Base-by-base conservation (phyloP, 2,888 invertebrate species). In the Dasysyrphus tricinctus region DNA sequence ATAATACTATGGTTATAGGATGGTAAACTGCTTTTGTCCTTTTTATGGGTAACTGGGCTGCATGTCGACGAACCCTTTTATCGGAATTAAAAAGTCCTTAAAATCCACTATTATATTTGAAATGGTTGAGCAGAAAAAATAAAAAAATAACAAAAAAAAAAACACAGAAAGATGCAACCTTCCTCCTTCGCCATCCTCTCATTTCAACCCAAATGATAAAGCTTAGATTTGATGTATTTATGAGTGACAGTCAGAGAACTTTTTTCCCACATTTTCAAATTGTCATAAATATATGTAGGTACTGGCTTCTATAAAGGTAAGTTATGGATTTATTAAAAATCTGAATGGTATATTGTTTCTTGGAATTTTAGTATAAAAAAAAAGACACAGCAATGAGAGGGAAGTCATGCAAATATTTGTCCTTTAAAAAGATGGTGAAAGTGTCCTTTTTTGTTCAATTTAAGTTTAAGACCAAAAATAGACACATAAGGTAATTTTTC, bases 21-120 rank as follows among this genome's bases (percentile, higher is more conserved):
- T 80, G 77, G 80, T 73, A 78, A 80, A 85, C 77, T 85, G 85
- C 80, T 81, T 80, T 80, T 85, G 80, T 85, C 85, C 85, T 80
- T 85, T 85, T 80, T 85, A 77, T 85, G 85, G 80, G 80, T 85
- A 85, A 85, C 69, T 85, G 80, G 85, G 80, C 80, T 81, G 85
- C 77, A 78, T 78, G 85, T 85, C 85, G 74, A 80, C 85, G 85
- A 80, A 85, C 85, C 85, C 85, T 85, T 80, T 85, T 85, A 85
- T 80, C 77, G 80, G 80, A 80, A 85, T 85, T 85, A 85, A 85
- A 85, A 85, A 85, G 76, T 80, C 85, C 80, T 85, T 85, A 77
- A 85, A 85, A 80, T 85, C 74, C 79, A 83, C 83, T 79, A 83
- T 85, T 73, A 77, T 51, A 39, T 77, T 54, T 85, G 47, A 70